Percentiles rank a stretch among this genome's conserved stretches.
phyloP scores from a whole-genome alignment of 2,797 vertebrate genomes.

The Myoxocephalus aenaeus region DNA sequence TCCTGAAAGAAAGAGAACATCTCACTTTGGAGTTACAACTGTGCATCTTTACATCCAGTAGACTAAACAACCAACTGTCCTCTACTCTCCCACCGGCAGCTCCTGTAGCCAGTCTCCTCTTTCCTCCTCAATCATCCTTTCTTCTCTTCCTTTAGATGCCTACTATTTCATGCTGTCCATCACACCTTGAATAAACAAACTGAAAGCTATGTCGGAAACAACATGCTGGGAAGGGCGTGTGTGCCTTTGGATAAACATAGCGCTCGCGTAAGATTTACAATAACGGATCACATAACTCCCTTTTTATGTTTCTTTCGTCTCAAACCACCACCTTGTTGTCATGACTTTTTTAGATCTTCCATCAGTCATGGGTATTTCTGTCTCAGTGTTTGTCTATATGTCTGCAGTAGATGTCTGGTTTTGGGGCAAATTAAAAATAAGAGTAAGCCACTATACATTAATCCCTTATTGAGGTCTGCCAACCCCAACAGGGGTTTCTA shows the following conservation, averaged over 20 bases:
- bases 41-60: slow-evolving; percentile 40
- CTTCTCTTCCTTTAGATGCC: slow-evolving; percentile 10
- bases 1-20: slow-evolving; percentile 82
- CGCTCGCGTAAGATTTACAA: slow-evolving; percentile 33
- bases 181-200: slow-evolving; percentile 38
- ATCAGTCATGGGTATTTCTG: slow-evolving; percentile 63
- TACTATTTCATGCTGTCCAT: slow-evolving; percentile 26
- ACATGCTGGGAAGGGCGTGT: slow-evolving; percentile 21
- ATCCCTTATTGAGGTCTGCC: slow-evolving; percentile 60
- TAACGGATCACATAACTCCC: slow-evolving; percentile 25
- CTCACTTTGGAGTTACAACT: not conserved
- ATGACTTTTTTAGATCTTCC: slow-evolving; percentile 30
- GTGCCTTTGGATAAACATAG: slow-evolving; percentile 41
- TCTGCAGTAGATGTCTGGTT: slow-evolving; percentile 64
- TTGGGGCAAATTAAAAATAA: slow-evolving; percentile 51
- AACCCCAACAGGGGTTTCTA: slow-evolving; percentile 59
- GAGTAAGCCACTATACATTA: slow-evolving; percentile 62
- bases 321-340: slow-evolving; percentile 35
- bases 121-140: slow-evolving; percentile 16
- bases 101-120: slow-evolving; percentile 5
- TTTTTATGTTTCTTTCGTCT: slow-evolving; percentile 22
- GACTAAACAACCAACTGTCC: slow-evolving; percentile 46
- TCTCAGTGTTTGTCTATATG: slow-evolving; percentile 65
- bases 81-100: slow-evolving; percentile 23
- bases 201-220: slow-evolving; percentile 31